Evolutionary conservation across 2,797 vertebrate genomes (phyloP).

Genomic region (Urocyon cinereoargenteus): DNA sequence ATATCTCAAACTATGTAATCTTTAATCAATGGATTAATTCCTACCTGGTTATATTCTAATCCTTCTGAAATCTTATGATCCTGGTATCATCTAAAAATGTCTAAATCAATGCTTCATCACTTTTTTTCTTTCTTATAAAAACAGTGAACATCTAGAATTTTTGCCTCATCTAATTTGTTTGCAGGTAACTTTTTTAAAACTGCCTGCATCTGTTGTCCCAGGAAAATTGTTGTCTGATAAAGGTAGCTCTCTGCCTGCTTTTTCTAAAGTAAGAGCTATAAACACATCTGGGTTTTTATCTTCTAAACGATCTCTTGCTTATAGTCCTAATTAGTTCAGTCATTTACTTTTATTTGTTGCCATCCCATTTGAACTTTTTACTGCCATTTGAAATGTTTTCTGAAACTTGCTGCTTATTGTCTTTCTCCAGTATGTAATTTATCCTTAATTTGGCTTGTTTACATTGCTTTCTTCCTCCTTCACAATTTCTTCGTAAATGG

Average conservation of each 20-base stretch:
- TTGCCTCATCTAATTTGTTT: slow-evolving; percentile 66
- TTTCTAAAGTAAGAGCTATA: slow-evolving; percentile 49
- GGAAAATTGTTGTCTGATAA: slow-evolving; percentile 72
- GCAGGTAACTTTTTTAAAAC: slow-evolving; percentile 60
- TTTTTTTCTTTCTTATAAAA: slow-evolving; percentile 57
- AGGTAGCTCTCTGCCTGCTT: slow-evolving; percentile 68
- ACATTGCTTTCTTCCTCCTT: slow-evolving; percentile 69
- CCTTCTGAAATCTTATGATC: slow-evolving; percentile 42
- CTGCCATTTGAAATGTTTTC: slow-evolving; percentile 74
- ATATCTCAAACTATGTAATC: neutral
- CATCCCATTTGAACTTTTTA: slow-evolving; percentile 63
- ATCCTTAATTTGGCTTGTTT: slow-evolving; percentile 78
- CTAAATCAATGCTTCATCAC: neutral
- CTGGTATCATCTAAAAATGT: slow-evolving; percentile 23
- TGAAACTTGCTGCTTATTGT: slow-evolving; percentile 74
- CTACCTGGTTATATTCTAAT: slow-evolving; percentile 2
- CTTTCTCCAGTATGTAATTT: slow-evolving; percentile 73
- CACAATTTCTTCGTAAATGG: slow-evolving; percentile 68
- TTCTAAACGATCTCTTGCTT: slow-evolving; percentile 74
- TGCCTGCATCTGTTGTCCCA: slow-evolving; percentile 67
- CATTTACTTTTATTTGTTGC: slow-evolving; percentile 63
- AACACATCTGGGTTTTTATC: slow-evolving; percentile 78
- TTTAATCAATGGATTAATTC: slow-evolving; percentile 38
- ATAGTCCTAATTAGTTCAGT: slow-evolving; percentile 74
- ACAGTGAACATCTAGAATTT: slow-evolving; percentile 30